These are phyloP conservation scores for Drosophila mayri DNA, from an alignment of 1,140 invertebrate species.

Conservation along the genomic window DNA sequence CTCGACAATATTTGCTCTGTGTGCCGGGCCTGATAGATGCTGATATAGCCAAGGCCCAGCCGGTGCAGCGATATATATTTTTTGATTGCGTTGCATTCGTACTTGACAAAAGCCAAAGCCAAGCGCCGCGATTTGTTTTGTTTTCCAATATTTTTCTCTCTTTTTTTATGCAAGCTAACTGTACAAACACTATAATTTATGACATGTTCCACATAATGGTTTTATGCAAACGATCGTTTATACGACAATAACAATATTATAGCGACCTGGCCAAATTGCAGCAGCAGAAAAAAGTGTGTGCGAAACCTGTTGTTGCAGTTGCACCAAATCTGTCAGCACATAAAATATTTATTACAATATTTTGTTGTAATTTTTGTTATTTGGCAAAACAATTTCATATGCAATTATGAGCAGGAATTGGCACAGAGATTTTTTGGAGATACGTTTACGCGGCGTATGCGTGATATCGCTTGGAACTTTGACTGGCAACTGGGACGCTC, in stretches of 20 bases:
- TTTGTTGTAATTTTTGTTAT: constrained; percentile 28
- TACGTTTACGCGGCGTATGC: constrained; percentile 66
- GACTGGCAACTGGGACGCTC: constrained; percentile 52
- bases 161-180: constrained; percentile 77
- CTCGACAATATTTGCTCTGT: constrained; percentile 42
- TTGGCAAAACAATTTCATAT: constrained; percentile 65
- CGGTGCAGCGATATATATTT: constrained; percentile 33
- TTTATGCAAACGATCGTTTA: constrained; percentile 80
- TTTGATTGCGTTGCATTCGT: constrained; percentile 72
- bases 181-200: constrained; percentile 82
- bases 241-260: constrained; percentile 70
- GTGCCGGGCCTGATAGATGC: constrained; percentile 16
- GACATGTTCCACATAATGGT: constrained; percentile 80
- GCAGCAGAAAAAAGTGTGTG: constrained; percentile 7
- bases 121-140: constrained; percentile 23
- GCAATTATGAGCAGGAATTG: constrained; percentile 61
- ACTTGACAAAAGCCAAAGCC: constrained; percentile 60
- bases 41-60: constrained; percentile 40
- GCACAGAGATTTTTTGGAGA: constrained; percentile 23
- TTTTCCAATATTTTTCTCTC: constrained; percentile 4
- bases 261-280: constrained; percentile 71
- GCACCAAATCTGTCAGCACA: constrained; percentile 77
- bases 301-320: constrained; percentile 70
- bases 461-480: constrained; percentile 47
- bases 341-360: constrained; percentile 76